Percentiles rank a stretch among this genome's conserved stretches.
Conservation (phyloP, 92 coral and sea anemone genomes). For the Siderastrea siderea region DNA sequence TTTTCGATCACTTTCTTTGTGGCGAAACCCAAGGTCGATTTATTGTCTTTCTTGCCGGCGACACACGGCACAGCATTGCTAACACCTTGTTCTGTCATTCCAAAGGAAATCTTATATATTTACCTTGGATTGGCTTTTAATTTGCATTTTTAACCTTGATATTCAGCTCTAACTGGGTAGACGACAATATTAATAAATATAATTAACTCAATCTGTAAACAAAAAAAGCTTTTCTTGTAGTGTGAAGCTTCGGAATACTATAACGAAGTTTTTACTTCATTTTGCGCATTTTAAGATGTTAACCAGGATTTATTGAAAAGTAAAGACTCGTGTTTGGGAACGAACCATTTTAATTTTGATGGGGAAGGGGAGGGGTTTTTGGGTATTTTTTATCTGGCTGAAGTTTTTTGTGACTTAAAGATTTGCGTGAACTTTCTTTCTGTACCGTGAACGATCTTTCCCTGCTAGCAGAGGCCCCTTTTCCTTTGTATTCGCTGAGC, state of each 20-base stretch:
- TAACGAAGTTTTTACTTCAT: background rate
- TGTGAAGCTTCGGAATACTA: background rate
- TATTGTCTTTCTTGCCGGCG: background rate
- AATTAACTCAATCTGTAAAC: conserved; percentile 9
- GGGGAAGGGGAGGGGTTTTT: background rate
- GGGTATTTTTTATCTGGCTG: too few species aligned
- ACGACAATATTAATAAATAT: background rate
- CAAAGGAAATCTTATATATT: background rate
- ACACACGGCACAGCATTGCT: background rate
- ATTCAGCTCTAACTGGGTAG: background rate
- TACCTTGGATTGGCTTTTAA: conserved; percentile 16
- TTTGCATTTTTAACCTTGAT: conserved; percentile 39
- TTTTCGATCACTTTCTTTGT: background rate
- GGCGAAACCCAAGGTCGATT: background rate
- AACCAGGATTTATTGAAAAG: background rate
- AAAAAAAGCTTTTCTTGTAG: background rate
- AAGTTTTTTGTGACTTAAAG: too few species aligned
- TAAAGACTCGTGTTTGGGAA: background rate
- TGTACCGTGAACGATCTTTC: too few species aligned
- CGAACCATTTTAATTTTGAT: background rate
- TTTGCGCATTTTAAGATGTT: background rate
- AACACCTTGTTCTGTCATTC: conserved; percentile 26
- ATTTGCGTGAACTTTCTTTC: too few species aligned
- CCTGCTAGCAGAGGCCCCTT: too few species aligned
- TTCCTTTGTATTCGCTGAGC: too few species aligned